Percentiles rank a stretch among this genome's conserved stretches.
phyloP scores from a whole-genome alignment of 2,888 invertebrate genomes.

The Orthosia gracilis region DNA sequence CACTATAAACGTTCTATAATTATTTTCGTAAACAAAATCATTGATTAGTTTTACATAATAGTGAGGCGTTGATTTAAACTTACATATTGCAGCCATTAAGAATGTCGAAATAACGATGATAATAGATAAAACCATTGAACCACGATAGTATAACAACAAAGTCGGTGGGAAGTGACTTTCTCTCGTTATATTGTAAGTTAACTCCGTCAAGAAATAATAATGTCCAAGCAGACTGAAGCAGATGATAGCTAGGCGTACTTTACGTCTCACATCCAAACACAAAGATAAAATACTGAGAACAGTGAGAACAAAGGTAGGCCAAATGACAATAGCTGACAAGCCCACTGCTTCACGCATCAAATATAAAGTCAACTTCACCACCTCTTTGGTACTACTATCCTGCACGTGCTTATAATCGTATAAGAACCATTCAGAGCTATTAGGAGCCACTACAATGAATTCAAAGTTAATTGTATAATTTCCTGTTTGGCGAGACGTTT shows the following conservation, averaged over 20 bases:
- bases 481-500: too few species aligned
- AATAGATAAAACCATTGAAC: slow-evolving; percentile 69
- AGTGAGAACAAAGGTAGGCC: slow-evolving; percentile 71
- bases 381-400: slow-evolving; percentile 29
- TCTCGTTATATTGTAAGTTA: slow-evolving; percentile 68
- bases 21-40: slow-evolving; percentile 62
- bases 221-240: slow-evolving; percentile 73
- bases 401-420: slow-evolving; percentile 63
- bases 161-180: slow-evolving; percentile 60
- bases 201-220: slow-evolving; percentile 65
- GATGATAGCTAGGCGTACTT: slow-evolving; percentile 65
- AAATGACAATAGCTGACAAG: slow-evolving; percentile 69
- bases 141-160: slow-evolving; percentile 72
- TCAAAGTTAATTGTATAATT: not conserved
- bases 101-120: slow-evolving; percentile 66
- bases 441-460: not conserved
- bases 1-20: slow-evolving; percentile 61
- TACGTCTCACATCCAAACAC: slow-evolving; percentile 67
- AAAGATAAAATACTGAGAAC: slow-evolving; percentile 68
- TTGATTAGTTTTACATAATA: slow-evolving; percentile 65
- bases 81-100: slow-evolving; percentile 63
- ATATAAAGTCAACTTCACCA: slow-evolving; percentile 68
- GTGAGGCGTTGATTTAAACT: slow-evolving; percentile 52
- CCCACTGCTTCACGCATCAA: slow-evolving; percentile 73
- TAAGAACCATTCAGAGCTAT: slow-evolving; percentile 71